Evolutionary conservation across 1,140 invertebrate species (phyloP).

Genomic region (Tetramorium simillimum): DNA sequence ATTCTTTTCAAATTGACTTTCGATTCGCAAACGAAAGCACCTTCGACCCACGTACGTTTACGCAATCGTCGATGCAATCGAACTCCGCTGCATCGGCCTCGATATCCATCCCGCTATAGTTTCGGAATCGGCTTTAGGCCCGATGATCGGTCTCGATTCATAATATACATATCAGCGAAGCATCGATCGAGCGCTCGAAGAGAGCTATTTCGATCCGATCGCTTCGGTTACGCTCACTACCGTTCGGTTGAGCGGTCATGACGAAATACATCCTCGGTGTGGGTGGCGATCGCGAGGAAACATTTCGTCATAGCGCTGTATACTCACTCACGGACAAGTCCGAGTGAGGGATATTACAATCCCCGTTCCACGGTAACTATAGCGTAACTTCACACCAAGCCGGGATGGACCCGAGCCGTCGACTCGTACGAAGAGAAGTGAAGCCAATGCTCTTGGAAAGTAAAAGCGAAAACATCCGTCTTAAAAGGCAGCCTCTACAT

Average conservation of each 20-base stretch:
- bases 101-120: not conserved
- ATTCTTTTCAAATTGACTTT: not conserved
- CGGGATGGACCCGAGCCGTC: slow-evolving; percentile 17
- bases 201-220: slow-evolving; percentile 23
- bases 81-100: not conserved
- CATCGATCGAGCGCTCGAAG: slow-evolving; percentile 21
- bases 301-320: slow-evolving; percentile 59
- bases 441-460: slow-evolving; percentile 34
- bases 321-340: slow-evolving; percentile 15
- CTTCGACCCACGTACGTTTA: not conserved
- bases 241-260: slow-evolving; percentile 42
- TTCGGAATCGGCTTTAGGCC: not conserved
- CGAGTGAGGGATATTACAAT: slow-evolving; percentile 29
- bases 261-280: slow-evolving; percentile 64
- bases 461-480: slow-evolving; percentile 20
- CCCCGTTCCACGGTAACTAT: slow-evolving; percentile 29
- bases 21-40: not conserved
- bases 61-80: slow-evolving; percentile 3
- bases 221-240: slow-evolving; percentile 35
- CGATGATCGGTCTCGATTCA: slow-evolving; percentile 19
- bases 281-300: slow-evolving; percentile 61
- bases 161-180: slow-evolving; percentile 16
- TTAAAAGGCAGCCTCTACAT: not conserved
- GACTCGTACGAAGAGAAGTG: not conserved
- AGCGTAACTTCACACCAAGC: slow-evolving; percentile 28